Conservation (phyloP, 2,113 vertebrate species). For the Lontra canadensis region DNA sequence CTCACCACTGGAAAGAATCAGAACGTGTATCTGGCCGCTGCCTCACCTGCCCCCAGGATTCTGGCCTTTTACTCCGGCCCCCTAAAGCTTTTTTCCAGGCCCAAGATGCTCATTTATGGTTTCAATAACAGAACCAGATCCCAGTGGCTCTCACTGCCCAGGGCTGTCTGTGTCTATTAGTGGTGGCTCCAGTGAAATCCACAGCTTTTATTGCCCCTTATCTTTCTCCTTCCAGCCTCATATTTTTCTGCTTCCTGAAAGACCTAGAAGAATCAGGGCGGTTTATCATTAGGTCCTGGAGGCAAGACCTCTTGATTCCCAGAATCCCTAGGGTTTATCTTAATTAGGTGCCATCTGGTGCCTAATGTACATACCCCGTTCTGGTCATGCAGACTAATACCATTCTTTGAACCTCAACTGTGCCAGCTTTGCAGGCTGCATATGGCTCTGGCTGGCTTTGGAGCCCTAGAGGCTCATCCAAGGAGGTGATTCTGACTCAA, state of each 20-base stretch:
- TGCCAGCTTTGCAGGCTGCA: not conserved
- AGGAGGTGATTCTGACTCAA: not conserved
- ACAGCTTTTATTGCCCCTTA: not conserved
- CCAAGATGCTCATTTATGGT: constrained; percentile 24
- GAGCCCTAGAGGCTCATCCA: not conserved
- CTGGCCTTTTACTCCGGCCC: constrained; percentile 6
- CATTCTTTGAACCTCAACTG: not conserved
- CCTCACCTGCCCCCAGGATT: not conserved
- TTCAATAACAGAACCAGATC: constrained; percentile 58
- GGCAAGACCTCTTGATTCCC: not conserved
- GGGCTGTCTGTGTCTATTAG: constrained; percentile 5
- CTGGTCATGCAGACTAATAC: not conserved
- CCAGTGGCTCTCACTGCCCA: not conserved
- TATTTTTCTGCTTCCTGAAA: not conserved
- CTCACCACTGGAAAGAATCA: not conserved
- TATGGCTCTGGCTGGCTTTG: not conserved
- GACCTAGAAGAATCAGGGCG: not conserved
- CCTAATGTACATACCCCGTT: not conserved
- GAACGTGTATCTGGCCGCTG: not conserved
- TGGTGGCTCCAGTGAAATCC: not conserved
- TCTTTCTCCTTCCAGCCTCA: constrained; percentile 7
- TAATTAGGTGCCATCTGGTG: constrained; percentile 48
- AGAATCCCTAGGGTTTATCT: constrained; percentile 28
- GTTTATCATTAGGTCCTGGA: not conserved
- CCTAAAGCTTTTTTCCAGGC: not conserved